A percentile compares a stretch with the other conserved stretches of the same genome.
phyloP scores from a whole-genome alignment of 2,113 vertebrate genomes.

The Python bivittatus region DNA sequence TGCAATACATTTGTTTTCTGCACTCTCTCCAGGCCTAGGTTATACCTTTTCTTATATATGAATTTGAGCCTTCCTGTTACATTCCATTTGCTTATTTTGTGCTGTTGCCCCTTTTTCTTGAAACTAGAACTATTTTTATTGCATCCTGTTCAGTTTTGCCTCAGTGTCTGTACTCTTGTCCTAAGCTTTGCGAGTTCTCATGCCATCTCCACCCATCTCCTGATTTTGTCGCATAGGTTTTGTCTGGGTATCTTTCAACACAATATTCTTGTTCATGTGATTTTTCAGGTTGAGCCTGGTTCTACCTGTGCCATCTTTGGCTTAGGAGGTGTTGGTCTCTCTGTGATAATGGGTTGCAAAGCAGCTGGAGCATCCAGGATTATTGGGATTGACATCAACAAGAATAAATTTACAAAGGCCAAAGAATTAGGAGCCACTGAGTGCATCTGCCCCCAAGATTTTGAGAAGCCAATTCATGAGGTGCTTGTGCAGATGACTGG shows the following conservation, averaged over 20 bases:
- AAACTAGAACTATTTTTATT: background rate
- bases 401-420: constrained; percentile 80
- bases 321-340: constrained; percentile 83
- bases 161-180: background rate
- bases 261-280: background rate
- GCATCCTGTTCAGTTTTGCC: background rate
- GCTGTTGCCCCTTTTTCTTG: background rate
- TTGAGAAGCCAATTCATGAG: constrained; percentile 73
- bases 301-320: constrained; percentile 85
- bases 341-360: constrained; percentile 83
- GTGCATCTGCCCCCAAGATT: constrained; percentile 76
- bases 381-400: constrained; percentile 79
- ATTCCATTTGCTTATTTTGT: background rate
- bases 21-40: background rate
- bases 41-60: background rate
- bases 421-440: constrained; percentile 80
- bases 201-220: background rate
- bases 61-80: background rate
- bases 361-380: constrained; percentile 79
- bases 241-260: background rate
- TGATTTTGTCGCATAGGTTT: background rate
- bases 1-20: background rate
- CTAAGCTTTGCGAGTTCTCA: background rate
- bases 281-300: constrained; percentile 78
- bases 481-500: constrained; percentile 80